Base-by-base conservation (phyloP, 2,888 invertebrate genomes). In the Melieria crassipennis region DNA sequence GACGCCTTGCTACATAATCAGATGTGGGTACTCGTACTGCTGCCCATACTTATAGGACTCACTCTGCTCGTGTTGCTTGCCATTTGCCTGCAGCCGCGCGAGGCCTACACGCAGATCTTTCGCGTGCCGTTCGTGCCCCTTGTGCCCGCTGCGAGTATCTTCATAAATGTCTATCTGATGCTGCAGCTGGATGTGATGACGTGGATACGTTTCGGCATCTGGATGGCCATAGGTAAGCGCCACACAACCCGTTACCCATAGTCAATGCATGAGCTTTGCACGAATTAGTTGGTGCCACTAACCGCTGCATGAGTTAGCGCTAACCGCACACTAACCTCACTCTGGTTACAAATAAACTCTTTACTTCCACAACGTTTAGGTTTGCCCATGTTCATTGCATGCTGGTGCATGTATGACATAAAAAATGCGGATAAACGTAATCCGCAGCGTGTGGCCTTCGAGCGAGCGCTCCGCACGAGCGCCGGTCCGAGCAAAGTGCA, bases 121-220 rank as follows among this genome's bases (percentile, higher is more conserved):
- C 87, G 95, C 92, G 94, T 96, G 7, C 97, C 96, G 0, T 86
- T 92, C 13, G 94, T 97, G 0, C 97, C 97, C 0, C 83, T 94
- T 7, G 86, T 96, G 69, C 96, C 97, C 0, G 92, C 92, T 61
- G 81, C 94, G 56, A 95, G 96, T 84, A 92, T 95, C 78, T 91
- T 95, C 79, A 89, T 93, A 61, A 97, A 97, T 82, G 89, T 95
- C 70, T 94, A 95, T 82, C 88, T 97, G 13, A 96, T 97, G 95
- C 87, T 94, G 70, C 91, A 94, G 85, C 88, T 97, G 77, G 92
- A 93, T 76, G 78, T 84, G 4, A 89, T 90, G 78, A 96, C 96
- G 1, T 97, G 97, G 96, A 89, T 95, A 45, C 88, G 95, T 75
- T 94, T 96, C 82, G 89, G 88, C 1, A 87, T 94, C 10, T 97